Conservation (phyloP, 2,797 vertebrate species). For the Neosilurus mollespiculum region DNA sequence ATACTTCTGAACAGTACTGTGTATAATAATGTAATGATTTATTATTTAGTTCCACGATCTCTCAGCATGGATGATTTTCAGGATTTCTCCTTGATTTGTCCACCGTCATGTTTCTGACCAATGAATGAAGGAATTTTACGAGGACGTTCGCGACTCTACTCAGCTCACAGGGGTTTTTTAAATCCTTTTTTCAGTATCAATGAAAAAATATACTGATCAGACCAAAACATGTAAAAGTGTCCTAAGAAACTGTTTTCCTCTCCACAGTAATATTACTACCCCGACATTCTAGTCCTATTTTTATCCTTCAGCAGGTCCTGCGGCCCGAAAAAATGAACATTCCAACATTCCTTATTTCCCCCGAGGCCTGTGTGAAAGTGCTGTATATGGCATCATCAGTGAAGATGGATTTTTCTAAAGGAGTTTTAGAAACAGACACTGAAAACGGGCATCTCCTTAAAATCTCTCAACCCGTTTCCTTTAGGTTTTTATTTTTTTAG, state of each 20-base stretch:
- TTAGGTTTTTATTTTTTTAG: not conserved
- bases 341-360: conserved; percentile 26
- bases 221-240: not conserved
- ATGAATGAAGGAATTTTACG: not conserved
- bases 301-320: conserved; percentile 19
- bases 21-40: not conserved
- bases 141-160: not conserved
- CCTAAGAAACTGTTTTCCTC: not conserved
- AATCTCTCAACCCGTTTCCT: not conserved
- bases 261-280: not conserved
- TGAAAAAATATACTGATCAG: not conserved
- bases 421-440: not conserved
- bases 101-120: not conserved
- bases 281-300: conserved; percentile 22
- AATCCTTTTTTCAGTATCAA: no score
- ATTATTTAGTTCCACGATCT: not conserved
- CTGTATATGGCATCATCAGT: conserved; percentile 5
- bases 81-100: not conserved
- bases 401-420: not conserved
- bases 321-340: conserved; percentile 14
- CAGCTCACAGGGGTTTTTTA: no score
- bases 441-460: not conserved
- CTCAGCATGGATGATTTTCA: not conserved
- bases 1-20: no score
- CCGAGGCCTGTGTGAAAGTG: not conserved